Percentiles rank a stretch among this genome's conserved stretches.
phyloP scores from a whole-genome alignment of 92 coral and sea anemone genomes.

The Epizoanthus ramosus region DNA sequence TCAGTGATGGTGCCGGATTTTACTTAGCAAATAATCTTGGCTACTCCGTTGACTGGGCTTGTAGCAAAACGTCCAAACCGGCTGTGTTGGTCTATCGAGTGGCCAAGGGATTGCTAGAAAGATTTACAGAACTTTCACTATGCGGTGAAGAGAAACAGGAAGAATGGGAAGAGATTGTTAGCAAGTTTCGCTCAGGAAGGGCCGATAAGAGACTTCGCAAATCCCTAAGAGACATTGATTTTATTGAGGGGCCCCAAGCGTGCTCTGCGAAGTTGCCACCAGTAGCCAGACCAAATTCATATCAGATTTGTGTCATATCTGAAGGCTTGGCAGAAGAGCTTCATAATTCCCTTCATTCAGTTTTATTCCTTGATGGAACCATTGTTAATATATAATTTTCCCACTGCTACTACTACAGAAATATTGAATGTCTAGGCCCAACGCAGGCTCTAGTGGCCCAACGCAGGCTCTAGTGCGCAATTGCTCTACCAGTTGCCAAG shows the following conservation, averaged over 20 bases:
- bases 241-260: conserved; percentile 66
- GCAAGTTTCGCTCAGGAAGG: conserved; percentile 56
- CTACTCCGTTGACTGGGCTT: conserved; percentile 51
- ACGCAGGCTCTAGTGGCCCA: too few species aligned
- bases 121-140: conserved; percentile 25
- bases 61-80: conserved; percentile 53
- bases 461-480: too few species aligned
- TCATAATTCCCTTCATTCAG: conserved; percentile 3
- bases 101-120: conserved; percentile 10
- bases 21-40: conserved; percentile 35
- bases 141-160: conserved; percentile 13
- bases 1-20: conserved; percentile 61
- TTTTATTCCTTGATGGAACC: conserved; percentile 5
- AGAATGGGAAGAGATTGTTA: conserved; percentile 58
- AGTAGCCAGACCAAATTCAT: conserved; percentile 41
- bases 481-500: too few species aligned
- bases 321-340: conserved; percentile 55
- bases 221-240: conserved; percentile 39
- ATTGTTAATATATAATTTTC: background rate
- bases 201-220: conserved; percentile 51
- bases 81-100: conserved; percentile 52
- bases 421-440: too few species aligned
- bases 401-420: too few species aligned
- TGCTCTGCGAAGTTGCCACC: conserved; percentile 5
- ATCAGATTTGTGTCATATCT: conserved; percentile 67